Evolutionary conservation across 2,113 vertebrate genomes (phyloP), one percentile per base, ranked within the genome.

Genomic region (Regulus satrapa): DNA sequence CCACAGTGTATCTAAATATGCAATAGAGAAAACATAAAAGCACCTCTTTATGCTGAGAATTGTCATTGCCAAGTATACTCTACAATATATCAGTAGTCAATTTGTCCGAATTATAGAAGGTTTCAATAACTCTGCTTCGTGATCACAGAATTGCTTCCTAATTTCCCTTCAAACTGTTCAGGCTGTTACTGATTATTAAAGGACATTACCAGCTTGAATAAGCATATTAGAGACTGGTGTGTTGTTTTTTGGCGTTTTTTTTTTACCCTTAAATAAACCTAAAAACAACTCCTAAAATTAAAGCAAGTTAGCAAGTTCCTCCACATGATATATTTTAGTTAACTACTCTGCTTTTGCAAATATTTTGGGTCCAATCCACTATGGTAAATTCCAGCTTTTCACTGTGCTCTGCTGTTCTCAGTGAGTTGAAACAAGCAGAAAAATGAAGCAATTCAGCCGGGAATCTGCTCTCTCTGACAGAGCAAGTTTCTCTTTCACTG

Each of bases 121-220:
- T 94, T 96, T 96, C 84, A 93, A 14, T 52, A 85, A 91, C 40
- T 86, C 40, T 62, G 43, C 38, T 84, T 80, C 61, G 38, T 23
- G 32, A 85, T 85, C 77, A 73, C 62, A 62, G 92, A 93, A 89
- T 18, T 83, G 46, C 74, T 91, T 94, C 78, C 56, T 94, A 92
- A 96, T 97, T 95, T 95, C 56, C 32, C 61, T 94, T 85, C 59
- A 49, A 88, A 79, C 54, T 94, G 40, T 76, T 96, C 72, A 87
- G 85, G n/a, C n/a, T 88, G 79, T 74, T 93, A 90, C 1, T 0
- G 61, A 82, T 89, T 81, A 94, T 79, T 94, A 94, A 95, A 94
- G 29, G 54, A 92, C 32, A 83, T 95, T 85, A 94, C 49, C 49
- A 86, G 55, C 84, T 40, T 74, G 81, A 84, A 89, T 58, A 83